phyloP scores from a whole-genome alignment of 2,888 invertebrate species.

The Drosophila mimica region DNA sequence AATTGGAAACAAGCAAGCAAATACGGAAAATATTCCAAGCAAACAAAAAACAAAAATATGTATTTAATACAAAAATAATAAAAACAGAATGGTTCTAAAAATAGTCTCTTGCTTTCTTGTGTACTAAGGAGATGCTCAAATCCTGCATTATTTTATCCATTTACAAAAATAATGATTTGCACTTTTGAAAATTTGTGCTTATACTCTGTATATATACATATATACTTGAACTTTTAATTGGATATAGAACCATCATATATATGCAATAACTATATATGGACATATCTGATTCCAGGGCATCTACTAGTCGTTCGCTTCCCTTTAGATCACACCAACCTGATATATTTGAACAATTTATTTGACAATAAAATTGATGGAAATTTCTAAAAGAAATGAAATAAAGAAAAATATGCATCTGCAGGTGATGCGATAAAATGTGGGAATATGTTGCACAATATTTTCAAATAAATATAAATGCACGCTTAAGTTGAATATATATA shows the following conservation, averaged over 20 bases:
- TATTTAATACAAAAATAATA: neutral
- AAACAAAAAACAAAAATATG: conserved; percentile 9
- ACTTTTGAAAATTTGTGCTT: neutral
- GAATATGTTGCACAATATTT: neutral
- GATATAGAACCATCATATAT: neutral
- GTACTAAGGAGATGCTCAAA: neutral
- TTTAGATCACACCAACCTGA: neutral
- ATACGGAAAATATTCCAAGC: conserved; percentile 20
- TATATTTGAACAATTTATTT: conserved; percentile 14
- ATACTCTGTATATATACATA: neutral
- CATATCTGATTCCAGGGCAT: neutral
- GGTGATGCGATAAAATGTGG: neutral
- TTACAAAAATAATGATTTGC: neutral
- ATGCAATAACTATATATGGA: neutral
- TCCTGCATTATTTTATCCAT: neutral
- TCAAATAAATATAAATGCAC: neutral
- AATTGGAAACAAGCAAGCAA: conserved; percentile 34
- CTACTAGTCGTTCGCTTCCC: neutral
- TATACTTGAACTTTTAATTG: neutral
- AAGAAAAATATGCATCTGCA: neutral
- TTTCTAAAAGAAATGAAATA: conserved; percentile 3
- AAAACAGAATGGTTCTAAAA: neutral
- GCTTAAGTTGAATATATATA: neutral
- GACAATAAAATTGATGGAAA: conserved; percentile 20
- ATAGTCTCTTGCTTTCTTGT: neutral